These are phyloP conservation scores for Lophotis ruficrista DNA, from an alignment of 2,113 vertebrate genomes.

Conservation along the genomic window DNA sequence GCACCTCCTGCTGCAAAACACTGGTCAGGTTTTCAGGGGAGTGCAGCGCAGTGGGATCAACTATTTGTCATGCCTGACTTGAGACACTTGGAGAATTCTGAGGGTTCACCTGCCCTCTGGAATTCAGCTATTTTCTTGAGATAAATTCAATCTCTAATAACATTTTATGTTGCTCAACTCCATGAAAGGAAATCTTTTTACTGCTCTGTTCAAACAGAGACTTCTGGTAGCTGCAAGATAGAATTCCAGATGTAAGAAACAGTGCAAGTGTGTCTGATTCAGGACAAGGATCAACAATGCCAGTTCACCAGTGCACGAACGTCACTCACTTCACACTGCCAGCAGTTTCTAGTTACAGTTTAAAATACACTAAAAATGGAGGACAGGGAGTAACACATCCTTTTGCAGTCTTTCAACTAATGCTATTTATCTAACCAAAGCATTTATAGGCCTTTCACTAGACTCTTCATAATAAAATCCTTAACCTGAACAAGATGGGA, in stretches of 20 bases:
- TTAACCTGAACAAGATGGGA: not conserved
- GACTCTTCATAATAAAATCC: not conserved
- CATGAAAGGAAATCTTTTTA: not conserved
- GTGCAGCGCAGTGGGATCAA: not conserved
- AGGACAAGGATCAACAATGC: not conserved
- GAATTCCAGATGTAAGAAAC: not conserved
- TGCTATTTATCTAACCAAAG: not conserved
- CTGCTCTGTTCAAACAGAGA: not conserved
- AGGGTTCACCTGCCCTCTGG: not conserved
- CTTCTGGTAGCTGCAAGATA: not conserved
- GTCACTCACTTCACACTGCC: not conserved
- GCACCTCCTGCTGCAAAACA: not conserved
- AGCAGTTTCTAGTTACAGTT: not conserved
- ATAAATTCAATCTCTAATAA: not conserved
- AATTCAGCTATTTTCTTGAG: not conserved
- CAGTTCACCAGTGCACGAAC: not conserved
- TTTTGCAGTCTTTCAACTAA: not conserved
- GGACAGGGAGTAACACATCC: not conserved
- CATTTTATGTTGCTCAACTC: not conserved
- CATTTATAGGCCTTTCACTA: not conserved
- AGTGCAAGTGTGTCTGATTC: not conserved
- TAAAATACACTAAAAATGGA: not conserved
- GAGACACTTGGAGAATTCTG: not conserved
- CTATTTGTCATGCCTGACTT: not conserved
- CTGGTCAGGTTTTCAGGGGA: not conserved